These are phyloP conservation scores for Thecocarcelia acutangulata DNA, from an alignment of 2,888 invertebrate species.

Conservation along the genomic window DNA sequence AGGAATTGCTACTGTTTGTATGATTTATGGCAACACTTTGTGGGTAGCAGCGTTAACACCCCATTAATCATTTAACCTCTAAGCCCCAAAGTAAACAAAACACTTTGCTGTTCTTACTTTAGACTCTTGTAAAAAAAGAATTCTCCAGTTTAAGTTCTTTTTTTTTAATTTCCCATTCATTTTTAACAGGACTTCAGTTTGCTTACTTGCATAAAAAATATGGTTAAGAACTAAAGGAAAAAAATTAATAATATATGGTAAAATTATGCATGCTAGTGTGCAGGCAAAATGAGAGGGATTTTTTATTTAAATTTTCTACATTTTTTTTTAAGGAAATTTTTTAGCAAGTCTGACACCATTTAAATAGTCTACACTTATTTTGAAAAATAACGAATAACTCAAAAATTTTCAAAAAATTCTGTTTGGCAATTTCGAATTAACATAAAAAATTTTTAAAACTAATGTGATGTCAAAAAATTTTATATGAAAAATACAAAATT, in stretches of 20 bases:
- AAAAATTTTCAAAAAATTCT: too few species aligned
- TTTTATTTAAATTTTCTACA: too few species aligned
- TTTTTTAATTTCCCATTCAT: background rate
- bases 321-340: background rate
- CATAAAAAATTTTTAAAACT: too few species aligned
- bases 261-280: conserved; percentile 64
- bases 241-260: conserved; percentile 63
- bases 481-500: too few species aligned
- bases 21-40: conserved; percentile 68
- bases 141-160: background rate
- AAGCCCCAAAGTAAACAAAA: conserved; percentile 68
- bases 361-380: too few species aligned
- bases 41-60: conserved; percentile 68
- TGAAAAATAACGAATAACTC: too few species aligned
- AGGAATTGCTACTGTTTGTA: conserved; percentile 33
- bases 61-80: conserved; percentile 68
- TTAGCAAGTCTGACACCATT: background rate
- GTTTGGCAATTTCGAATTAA: too few species aligned
- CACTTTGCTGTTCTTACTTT: conserved; percentile 54
- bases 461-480: too few species aligned
- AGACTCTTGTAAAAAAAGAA: conserved; percentile 7
- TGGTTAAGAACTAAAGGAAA: conserved; percentile 9
- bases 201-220: conserved; percentile 51
- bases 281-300: conserved; percentile 10
- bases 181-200: conserved; percentile 28